phyloP scores from a whole-genome alignment of 2,797 vertebrate species.

The Agapornis canus region DNA sequence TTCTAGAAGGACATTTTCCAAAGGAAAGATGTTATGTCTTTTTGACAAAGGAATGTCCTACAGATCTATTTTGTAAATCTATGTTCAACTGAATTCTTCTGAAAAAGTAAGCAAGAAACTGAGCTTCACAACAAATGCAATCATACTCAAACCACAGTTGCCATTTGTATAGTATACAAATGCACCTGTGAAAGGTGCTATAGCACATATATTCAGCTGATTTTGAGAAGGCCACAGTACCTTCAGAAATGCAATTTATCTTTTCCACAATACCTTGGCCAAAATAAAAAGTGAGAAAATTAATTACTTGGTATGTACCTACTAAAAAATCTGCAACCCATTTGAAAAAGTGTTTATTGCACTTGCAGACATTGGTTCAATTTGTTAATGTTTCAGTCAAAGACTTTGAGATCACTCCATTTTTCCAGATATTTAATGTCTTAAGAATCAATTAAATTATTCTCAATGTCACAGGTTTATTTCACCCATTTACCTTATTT shows the following conservation, averaged over 20 bases:
- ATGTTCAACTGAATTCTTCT: background rate
- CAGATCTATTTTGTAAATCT: background rate
- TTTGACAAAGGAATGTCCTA: background rate
- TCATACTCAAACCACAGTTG: background rate
- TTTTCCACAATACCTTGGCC: background rate
- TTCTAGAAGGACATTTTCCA: background rate
- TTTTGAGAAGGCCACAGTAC: background rate
- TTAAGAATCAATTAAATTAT: background rate
- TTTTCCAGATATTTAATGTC: background rate
- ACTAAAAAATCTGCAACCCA: background rate
- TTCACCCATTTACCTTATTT: conserved; percentile 40
- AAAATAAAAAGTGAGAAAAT: background rate
- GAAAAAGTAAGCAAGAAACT: background rate
- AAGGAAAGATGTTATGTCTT: background rate
- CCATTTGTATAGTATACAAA: background rate
- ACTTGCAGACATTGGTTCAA: background rate
- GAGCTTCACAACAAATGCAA: background rate
- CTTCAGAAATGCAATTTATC: background rate
- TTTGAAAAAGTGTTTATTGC: background rate
- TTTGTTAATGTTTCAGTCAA: background rate
- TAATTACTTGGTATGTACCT: background rate
- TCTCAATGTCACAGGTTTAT: conserved; percentile 30
- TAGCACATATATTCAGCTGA: background rate
- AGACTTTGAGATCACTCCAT: background rate
- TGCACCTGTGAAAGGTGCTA: background rate